These are phyloP conservation scores for Drosophila neutralis DNA, from an alignment of 2,888 invertebrate species.

Conservation along the genomic window DNA sequence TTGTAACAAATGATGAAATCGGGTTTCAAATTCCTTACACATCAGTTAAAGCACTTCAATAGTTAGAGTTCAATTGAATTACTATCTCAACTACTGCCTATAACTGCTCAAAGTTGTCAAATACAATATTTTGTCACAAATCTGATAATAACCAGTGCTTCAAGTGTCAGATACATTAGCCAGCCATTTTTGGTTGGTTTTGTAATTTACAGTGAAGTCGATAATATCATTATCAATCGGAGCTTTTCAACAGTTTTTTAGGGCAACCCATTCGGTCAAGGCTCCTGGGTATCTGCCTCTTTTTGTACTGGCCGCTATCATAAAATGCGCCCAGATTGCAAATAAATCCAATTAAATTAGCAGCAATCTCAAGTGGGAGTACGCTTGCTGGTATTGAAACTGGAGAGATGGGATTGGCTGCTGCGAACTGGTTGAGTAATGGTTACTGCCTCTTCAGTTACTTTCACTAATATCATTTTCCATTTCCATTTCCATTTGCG, in stretches of 20 bases:
- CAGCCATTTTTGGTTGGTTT: not conserved
- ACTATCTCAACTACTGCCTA: not conserved
- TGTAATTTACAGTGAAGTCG: not conserved
- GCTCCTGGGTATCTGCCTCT: not conserved
- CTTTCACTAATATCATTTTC: slow-evolving; percentile 51
- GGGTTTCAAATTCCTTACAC: not conserved
- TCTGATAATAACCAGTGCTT: not conserved
- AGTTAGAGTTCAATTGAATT: not conserved
- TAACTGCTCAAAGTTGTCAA: not conserved
- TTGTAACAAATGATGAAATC: not conserved
- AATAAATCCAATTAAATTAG: slow-evolving; percentile 76
- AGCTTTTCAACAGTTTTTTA: not conserved
- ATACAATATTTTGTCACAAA: not conserved
- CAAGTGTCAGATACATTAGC: not conserved
- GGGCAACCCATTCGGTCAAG: not conserved
- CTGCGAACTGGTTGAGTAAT: not conserved
- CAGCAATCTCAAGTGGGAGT: slow-evolving; percentile 67
- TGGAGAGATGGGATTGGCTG: not conserved
- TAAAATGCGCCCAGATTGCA: slow-evolving; percentile 66
- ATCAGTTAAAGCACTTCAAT: not conserved
- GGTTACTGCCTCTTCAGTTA: slow-evolving; percentile 8
- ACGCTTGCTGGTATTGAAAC: slow-evolving; percentile 16
- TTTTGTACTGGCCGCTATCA: slow-evolving; percentile 19
- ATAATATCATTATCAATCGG: not conserved
- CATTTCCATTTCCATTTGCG: slow-evolving; percentile 54